Base-by-base conservation (phyloP, 1,140 invertebrate genomes). In the Cotesia chilonis region DNA sequence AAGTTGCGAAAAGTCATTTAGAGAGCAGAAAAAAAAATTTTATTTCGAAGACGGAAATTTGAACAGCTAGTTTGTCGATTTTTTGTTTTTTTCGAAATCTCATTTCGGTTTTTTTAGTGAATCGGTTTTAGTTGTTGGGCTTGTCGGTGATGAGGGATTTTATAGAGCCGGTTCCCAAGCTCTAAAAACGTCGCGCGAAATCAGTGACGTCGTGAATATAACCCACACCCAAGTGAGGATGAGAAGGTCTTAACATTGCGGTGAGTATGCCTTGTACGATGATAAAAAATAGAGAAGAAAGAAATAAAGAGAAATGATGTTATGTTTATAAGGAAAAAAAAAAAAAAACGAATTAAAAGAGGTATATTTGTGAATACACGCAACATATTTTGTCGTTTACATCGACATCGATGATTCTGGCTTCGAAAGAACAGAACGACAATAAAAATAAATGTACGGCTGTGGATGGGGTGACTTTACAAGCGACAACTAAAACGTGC, bases 91-190 rank as follows among this genome's bases (percentile, higher is more conserved):
- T 57, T 47, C 12, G 20, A 59, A 36, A 12, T 61, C 37, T 59
- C 28, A 59, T 14, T 69, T 14, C 57, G 12, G 28, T 59, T 55
- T 10, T 37, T 36, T 37, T 41, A 41, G 41, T 69, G 7, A 9
- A 57, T 70, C 4, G 7, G 38, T 28, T 17, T 28, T 47, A 41
- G 4, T 14, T 70, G 6, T 14, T 38, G n/a, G 7, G 60, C 28
- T 5, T 14, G 55, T n/a, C 61, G 55, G 59, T 70, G n/a, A 57
- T 61, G 66, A 57, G 64, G 74, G 67, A 75, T 71, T 75, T 75
- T 75, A 75, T 75, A 75, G 74, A 71, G 67, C 74, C 70, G 74
- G 74, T 75, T 75, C 74, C 67, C 74, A 75, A 67, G 70, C 74
- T 75, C 74, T 75, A 75, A 75, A 75, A 75, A 72, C 68, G 74